Base-by-base conservation (phyloP, 2,888 invertebrate genomes). In the Xanthostigma xanthostigma region DNA sequence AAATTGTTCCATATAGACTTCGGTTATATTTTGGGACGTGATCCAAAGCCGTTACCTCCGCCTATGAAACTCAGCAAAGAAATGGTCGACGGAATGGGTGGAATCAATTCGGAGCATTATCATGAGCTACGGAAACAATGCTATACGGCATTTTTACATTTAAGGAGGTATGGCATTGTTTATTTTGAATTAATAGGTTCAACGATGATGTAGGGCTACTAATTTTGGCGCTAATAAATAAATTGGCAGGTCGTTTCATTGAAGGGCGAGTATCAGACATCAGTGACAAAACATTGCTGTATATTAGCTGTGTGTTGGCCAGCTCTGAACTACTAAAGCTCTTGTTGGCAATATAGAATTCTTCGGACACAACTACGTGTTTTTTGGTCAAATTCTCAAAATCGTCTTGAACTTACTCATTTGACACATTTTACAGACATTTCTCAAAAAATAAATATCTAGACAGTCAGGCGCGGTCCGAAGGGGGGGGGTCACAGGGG, bases 61-160 rank as follows among this genome's bases (percentile, higher is more conserved):
- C 96, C 97, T 8, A 98, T 99, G 95, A 97, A 96, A 69, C 75
- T 99, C 40, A 95, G 93, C 66, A 89, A 88, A 66, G 97, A 98
- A 73, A 98, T 99, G 97, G 93, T 98, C 14, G 96, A 97, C 61
- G 95, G 91, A 1, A 92, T 93, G 92, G 93, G 93, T 2, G 92
- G 93, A 0, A 76, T 87, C 1, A 81, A 82, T 62, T 84, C 91
- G 0, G 95, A 96, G 51, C 86, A 90, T 62, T 97, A 94, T 69
- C 87, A 92, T 58, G 86, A 91, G 65, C 99, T 98, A 69, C 73
- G 87, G 50, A 93, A 92, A 60, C 83, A 88, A 62, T 95, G 94
- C 67, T 95, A 94, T 60, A 96, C 96, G 0, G 92, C 97, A 1
- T 98, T 94, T 70, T 70, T 95, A 54, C 94, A 96, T 71, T 73